Evolutionary conservation across 2,113 vertebrate genomes (phyloP).

Genomic region (Semicossyphus pulcher): DNA sequence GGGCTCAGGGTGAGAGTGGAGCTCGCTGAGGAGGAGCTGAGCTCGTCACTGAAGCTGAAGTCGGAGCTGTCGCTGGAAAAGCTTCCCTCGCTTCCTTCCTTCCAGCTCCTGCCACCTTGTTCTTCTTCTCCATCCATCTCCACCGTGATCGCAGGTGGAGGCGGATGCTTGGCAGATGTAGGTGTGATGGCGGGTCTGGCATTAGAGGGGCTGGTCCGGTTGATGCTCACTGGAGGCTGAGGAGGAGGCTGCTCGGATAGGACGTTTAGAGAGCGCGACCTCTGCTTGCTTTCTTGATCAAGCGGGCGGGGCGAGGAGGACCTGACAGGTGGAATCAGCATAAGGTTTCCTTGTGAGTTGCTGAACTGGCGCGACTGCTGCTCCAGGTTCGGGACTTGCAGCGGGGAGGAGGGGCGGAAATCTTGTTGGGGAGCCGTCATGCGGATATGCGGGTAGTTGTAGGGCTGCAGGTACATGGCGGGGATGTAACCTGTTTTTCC

Average conservation of each 20-base stretch:
- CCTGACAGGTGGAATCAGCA: background rate
- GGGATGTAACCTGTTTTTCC: constrained; percentile 86
- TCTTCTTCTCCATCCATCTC: constrained; percentile 34
- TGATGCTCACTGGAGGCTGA: rapidly evolving
- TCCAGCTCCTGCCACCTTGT: background rate
- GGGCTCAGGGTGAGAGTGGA: constrained; percentile 40
- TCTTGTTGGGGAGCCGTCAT: constrained; percentile 41
- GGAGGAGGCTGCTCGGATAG: background rate
- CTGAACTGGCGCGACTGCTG: constrained; percentile 52
- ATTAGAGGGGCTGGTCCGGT: background rate
- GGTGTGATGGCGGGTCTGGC: rapidly evolving
- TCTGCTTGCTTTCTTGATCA: constrained; percentile 5
- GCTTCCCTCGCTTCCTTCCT: constrained; percentile 18
- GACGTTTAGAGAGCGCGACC: constrained; percentile 60
- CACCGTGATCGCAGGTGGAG: constrained; percentile 65
- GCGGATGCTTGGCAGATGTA: rapidly evolving
- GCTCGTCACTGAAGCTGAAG: constrained; percentile 64
- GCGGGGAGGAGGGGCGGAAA: background rate
- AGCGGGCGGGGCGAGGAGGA: background rate
- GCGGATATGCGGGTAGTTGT: constrained; percentile 78
- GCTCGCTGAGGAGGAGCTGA: constrained; percentile 32
- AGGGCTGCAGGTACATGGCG: constrained; percentile 85
- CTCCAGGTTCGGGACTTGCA: background rate
- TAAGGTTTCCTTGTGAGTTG: constrained; percentile 66
- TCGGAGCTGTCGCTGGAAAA: constrained; percentile 52